phyloP scores from a whole-genome alignment of 2,113 vertebrate species.

The Podarcis raffonei region DNA sequence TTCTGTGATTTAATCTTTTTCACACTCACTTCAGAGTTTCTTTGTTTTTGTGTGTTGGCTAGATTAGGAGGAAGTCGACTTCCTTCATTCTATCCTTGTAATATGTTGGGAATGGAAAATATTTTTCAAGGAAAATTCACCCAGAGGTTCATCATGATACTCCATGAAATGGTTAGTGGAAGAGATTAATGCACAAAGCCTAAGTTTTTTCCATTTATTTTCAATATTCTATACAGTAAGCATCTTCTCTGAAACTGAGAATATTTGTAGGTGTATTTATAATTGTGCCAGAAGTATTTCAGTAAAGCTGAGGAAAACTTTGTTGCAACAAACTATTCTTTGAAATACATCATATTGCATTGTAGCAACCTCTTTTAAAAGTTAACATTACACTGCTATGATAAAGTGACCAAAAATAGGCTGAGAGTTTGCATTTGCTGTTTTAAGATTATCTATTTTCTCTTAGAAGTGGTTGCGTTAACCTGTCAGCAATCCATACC shows the following conservation, averaged over 20 bases:
- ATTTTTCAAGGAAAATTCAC: constrained; percentile 10
- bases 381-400: not conserved
- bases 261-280: not conserved
- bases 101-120: not conserved
- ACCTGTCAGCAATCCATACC: not conserved
- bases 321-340: not conserved
- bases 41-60: not conserved
- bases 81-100: not conserved
- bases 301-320: not conserved
- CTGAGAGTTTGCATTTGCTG: not conserved
- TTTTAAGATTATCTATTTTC: constrained; percentile 17
- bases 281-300: not conserved
- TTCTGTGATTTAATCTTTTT: constrained; percentile 1
- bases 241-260: not conserved
- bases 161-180: not conserved
- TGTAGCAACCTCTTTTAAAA: not conserved
- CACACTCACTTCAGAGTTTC: not conserved
- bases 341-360: not conserved
- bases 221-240: not conserved
- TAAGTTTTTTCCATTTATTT: not conserved
- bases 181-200: not conserved
- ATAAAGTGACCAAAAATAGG: constrained; percentile 20
- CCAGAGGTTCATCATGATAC: not conserved
- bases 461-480: not conserved
- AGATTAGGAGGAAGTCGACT: constrained; percentile 19